Conservation (phyloP, 2,888 invertebrate genomes). For the Pterostichus madidus region DNA sequence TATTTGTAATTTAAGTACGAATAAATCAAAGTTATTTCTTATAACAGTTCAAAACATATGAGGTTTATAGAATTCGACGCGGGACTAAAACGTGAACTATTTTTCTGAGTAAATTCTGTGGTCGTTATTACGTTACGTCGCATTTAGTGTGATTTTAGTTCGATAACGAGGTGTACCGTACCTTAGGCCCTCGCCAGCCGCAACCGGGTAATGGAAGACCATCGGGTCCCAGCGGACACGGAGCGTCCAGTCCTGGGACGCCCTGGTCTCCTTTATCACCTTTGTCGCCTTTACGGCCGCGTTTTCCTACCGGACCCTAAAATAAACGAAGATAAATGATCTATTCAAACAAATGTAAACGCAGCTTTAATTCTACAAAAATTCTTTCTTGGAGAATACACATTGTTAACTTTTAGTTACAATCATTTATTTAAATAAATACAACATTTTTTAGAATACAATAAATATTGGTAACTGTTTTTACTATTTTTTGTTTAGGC, state of each 20-base stretch:
- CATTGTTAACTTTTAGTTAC: neutral
- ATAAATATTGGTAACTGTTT: constrained; percentile 4
- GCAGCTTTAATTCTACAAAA: constrained; percentile 10
- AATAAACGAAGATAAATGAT: constrained; percentile 36
- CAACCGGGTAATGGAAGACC: constrained; percentile 98
- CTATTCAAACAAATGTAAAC: constrained; percentile 23
- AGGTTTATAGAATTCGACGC: neutral
- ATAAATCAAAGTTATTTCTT: neutral
- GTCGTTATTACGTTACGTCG: neutral
- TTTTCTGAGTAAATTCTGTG: neutral
- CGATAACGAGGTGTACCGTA: constrained; percentile 72
- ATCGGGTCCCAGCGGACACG: constrained; percentile 98
- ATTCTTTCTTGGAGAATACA: constrained; percentile 26
- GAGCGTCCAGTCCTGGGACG: constrained; percentile 97
- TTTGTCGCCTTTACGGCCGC: constrained; percentile 94
- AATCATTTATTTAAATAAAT: constrained; percentile 26
- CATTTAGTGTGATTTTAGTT: constrained; percentile 14
- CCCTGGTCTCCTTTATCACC: constrained; percentile 98
- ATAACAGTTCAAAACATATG: no score
- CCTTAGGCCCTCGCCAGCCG: constrained; percentile 94
- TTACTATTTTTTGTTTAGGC: constrained; percentile 35
- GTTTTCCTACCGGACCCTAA: constrained; percentile 92
- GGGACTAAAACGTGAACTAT: neutral
- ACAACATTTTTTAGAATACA: neutral
- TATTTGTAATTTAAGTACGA: no score